Evolutionary conservation across 2,113 vertebrate species (phyloP), one percentile per base, ranked within the genome.

Genomic region (Meleagris gallopavo): DNA sequence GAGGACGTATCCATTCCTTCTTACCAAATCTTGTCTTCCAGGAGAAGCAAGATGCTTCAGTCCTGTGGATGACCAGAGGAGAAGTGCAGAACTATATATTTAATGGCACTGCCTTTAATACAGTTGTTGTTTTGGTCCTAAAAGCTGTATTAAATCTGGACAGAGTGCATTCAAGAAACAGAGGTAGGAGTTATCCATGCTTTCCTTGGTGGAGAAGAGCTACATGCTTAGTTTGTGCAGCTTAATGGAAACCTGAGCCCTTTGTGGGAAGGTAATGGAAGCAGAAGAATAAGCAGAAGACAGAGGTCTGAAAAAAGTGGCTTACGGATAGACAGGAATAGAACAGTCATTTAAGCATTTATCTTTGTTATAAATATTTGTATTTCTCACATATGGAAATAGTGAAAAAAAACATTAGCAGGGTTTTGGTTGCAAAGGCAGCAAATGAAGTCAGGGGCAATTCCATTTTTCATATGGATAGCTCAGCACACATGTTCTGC

Each of bases 401-500:
- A 84, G 80, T 90, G 86, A 88, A 91, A 92, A 95, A 97, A 93
- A 45, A 97, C 89, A 96, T 97, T 96, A 91, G 90, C 18, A 54
- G 79, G 86, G 83, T 72, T 95, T 92, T 83, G 67, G 71, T 97
- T 97, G 96, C 90, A 97, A 97, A 97, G 85, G 95, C 95, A 97
- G 91, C 96, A 97, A 93, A 96, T 96, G 96, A 96, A 98, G 87
- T 97, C 79, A 64, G 73, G 93, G 91, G 91, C 96, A 96, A 91
- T 97, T 96, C 93, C 91, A 95, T 95, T 97, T 97, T 97, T 97
- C 93, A 93, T 90, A 60, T 3, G 72, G 95, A 93, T 95, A 97
- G 96, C 94, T 96, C 93, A 55, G 94, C 97, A 97, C 98, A 98
- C 96, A 93, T 98, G 98, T 97, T 98, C 95, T 96, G 62, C 96